These are phyloP conservation scores for Drosophila sproati DNA, from an alignment of 1,140 invertebrate species.

Conservation along the genomic window DNA sequence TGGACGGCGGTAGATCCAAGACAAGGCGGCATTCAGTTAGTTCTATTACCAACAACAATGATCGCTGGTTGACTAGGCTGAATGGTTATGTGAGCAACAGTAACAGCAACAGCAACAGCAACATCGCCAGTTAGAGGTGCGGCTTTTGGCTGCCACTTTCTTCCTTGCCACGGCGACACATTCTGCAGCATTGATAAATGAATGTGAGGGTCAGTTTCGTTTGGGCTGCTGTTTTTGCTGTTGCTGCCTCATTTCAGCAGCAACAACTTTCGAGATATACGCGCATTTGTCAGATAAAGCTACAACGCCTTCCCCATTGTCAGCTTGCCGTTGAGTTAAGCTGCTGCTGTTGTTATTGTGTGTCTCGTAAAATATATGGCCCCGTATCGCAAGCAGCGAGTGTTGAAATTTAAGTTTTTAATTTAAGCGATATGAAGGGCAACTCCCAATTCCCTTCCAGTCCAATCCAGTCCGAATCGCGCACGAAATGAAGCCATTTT, in stretches of 20 bases:
- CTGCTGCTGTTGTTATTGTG: conserved; percentile 26
- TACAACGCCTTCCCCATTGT: conserved; percentile 79
- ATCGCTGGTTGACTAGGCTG: conserved; percentile 20
- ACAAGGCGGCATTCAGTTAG: conserved; percentile 37
- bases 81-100: conserved; percentile 18
- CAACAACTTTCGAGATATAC: conserved; percentile 78
- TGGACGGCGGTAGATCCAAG: conserved; percentile 65
- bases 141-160: conserved; percentile 54
- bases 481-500: conserved; percentile 79
- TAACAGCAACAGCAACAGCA: neutral
- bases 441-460: conserved; percentile 23
- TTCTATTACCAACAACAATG: conserved; percentile 26
- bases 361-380: conserved; percentile 65
- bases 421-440: conserved; percentile 79
- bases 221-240: conserved; percentile 29
- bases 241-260: conserved; percentile 44
- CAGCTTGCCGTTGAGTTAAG: conserved; percentile 52
- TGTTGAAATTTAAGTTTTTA: conserved; percentile 83
- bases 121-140: conserved; percentile 52
- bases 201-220: conserved; percentile 79
- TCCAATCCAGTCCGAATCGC: conserved; percentile 23
- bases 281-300: conserved; percentile 80
- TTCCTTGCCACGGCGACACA: conserved; percentile 53
- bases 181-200: conserved; percentile 69
- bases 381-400: conserved; percentile 65